A percentile compares a stretch with the other conserved stretches of the same genome.
Evolutionary conservation across 2,888 invertebrate genomes (phyloP).

Genomic region (Apantesis nais): DNA sequence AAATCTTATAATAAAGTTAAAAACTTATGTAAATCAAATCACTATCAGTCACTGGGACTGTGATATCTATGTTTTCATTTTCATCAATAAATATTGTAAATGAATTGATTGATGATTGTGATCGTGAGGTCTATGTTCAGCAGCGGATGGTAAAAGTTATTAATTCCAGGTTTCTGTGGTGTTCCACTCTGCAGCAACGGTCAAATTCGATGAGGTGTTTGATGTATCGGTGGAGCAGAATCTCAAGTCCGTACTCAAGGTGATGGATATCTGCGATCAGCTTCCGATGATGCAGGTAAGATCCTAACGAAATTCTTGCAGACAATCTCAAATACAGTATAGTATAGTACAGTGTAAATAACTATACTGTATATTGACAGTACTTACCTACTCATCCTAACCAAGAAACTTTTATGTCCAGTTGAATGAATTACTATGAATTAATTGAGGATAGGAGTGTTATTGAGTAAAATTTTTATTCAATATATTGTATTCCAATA

Average conservation of each 20-base stretch:
- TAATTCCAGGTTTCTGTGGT: constrained; percentile 88
- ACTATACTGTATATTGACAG: too few relatives aligned
- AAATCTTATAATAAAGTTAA: background rate
- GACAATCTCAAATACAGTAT: too few relatives aligned
- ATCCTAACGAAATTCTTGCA: background rate
- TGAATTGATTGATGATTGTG: too few relatives aligned
- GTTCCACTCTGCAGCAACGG: constrained; percentile 93
- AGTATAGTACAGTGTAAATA: too few relatives aligned
- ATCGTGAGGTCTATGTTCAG: too few relatives aligned
- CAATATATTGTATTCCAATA: background rate
- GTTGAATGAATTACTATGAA: background rate
- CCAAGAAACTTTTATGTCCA: background rate
- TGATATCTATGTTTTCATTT: background rate
- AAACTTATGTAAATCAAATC: too few relatives aligned
- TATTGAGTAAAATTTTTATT: background rate
- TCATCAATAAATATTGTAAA: background rate
- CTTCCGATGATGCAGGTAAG: constrained; percentile 88
- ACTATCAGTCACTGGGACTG: background rate
- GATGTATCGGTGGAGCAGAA: constrained; percentile 91
- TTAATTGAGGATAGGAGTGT: background rate
- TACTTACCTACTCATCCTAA: background rate
- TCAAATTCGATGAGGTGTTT: constrained; percentile 92
- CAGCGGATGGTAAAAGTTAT: background rate
- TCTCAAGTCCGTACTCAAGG: constrained; percentile 89
- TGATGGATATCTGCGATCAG: constrained; percentile 89